phyloP scores from a whole-genome alignment of 2,888 invertebrate species.

The Caenorhabditis angaria region DNA sequence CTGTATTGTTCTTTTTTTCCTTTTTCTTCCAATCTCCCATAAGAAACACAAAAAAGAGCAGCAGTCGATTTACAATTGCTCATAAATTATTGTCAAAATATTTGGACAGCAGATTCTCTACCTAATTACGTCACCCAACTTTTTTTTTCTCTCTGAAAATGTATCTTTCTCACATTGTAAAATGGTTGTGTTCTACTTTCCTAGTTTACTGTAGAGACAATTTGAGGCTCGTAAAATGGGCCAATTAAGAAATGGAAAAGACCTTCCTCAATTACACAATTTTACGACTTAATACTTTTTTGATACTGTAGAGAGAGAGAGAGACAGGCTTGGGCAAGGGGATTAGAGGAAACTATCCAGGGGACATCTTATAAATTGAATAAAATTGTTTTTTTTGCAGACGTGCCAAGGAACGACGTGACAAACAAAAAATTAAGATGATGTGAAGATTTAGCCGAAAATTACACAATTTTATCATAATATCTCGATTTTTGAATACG shows the following conservation, averaged over 20 bases:
- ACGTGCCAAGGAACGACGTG: conserved; percentile 52
- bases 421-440: conserved; percentile 31
- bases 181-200: conserved; percentile 1
- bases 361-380: neutral
- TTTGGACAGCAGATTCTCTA: neutral
- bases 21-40: neutral
- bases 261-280: conserved; percentile 10
- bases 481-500: neutral
- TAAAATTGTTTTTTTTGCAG: conserved; percentile 29
- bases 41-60: neutral
- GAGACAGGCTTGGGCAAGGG: neutral
- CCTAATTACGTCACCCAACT: neutral
- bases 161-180: neutral
- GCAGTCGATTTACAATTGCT: conserved; percentile 2
- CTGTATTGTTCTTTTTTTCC: neutral
- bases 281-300: conserved; percentile 3
- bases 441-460: neutral
- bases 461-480: neutral
- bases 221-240: neutral
- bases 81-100: conserved; percentile 2
- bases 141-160: neutral
- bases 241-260: neutral
- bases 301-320: conserved; percentile 2
- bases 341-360: neutral
- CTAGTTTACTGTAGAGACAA: neutral